Evolutionary conservation across 2,888 invertebrate genomes (phyloP).

Genomic region (Tetragonisca angustula): DNA sequence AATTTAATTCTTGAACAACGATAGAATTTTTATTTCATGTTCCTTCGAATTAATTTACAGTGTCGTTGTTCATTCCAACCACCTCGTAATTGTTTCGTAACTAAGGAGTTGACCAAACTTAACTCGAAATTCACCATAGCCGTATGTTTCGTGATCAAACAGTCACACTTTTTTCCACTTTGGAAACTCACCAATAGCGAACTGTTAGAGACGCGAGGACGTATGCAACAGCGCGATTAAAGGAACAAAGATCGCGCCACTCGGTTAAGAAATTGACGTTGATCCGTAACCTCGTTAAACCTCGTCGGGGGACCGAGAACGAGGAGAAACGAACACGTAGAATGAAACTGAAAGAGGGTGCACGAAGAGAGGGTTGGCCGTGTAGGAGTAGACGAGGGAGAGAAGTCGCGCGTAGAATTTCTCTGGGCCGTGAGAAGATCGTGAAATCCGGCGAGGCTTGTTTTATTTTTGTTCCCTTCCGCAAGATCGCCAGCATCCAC

Average conservation of each 20-base stretch:
- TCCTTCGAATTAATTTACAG: no score
- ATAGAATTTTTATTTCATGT: no score
- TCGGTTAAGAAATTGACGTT: conserved; percentile 66
- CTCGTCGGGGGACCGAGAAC: conserved; percentile 36
- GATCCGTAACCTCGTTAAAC: conserved; percentile 68
- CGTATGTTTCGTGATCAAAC: no score
- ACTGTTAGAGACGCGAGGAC: not conserved
- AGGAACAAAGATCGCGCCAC: conserved; percentile 28
- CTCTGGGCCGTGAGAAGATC: conserved; percentile 66
- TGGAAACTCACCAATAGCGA: not conserved
- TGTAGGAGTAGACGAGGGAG: not conserved
- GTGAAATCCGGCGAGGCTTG: conserved; percentile 62
- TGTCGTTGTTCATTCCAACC: no score
- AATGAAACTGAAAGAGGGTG: not conserved
- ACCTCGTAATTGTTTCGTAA: no score
- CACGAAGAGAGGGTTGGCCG: not conserved
- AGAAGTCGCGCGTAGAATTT: conserved; percentile 62
- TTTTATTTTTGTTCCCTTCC: conserved; percentile 65
- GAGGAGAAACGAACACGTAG: not conserved
- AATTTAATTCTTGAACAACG: no score
- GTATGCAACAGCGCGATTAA: conserved; percentile 18
- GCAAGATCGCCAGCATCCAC: conserved; percentile 25
- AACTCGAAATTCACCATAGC: no score
- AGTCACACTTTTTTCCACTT: not conserved
- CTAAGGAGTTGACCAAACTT: no score